These are phyloP conservation scores for Argentina silus DNA, from an alignment of 2,797 vertebrate species.

Conservation along the genomic window DNA sequence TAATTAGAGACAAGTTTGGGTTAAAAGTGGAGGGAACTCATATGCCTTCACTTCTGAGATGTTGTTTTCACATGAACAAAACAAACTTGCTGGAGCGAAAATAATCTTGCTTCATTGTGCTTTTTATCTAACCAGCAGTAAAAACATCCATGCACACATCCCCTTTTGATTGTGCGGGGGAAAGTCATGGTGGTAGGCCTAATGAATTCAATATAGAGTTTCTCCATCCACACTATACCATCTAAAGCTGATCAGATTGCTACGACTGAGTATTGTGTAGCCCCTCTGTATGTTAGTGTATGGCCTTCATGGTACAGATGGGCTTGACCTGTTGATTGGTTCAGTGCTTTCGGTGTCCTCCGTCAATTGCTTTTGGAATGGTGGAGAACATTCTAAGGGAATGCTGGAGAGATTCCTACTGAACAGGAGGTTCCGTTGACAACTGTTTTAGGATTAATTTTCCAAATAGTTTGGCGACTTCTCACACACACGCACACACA, in stretches of 20 bases:
- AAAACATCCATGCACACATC: constrained; percentile 48
- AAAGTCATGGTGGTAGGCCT: constrained; percentile 18
- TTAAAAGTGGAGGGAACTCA: background rate
- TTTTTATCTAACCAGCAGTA: constrained; percentile 48
- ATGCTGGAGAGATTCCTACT: constrained; percentile 14
- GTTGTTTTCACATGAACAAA: constrained; percentile 26
- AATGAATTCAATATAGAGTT: constrained; percentile 42
- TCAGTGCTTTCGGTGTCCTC: too few relatives aligned
- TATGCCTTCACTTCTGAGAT: background rate
- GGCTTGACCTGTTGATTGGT: too few relatives aligned
- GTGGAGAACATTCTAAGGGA: background rate
- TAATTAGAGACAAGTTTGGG: background rate
- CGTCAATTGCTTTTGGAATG: background rate
- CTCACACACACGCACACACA: constrained; percentile 15
- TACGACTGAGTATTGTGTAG: constrained; percentile 6
- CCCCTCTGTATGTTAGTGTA: background rate
- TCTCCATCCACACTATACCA: constrained; percentile 30
- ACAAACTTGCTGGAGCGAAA: constrained; percentile 42
- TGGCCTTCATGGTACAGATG: too few relatives aligned
- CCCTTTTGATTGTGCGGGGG: constrained; percentile 25
- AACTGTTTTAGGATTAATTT: constrained; percentile 16
- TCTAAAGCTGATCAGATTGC: constrained; percentile 16
- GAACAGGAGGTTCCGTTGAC: constrained; percentile 21
- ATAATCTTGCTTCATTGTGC: constrained; percentile 50
- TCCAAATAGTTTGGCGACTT: constrained; percentile 29